Evolutionary conservation across 2,113 vertebrate genomes (phyloP).

Genomic region (Piprites chloris): DNA sequence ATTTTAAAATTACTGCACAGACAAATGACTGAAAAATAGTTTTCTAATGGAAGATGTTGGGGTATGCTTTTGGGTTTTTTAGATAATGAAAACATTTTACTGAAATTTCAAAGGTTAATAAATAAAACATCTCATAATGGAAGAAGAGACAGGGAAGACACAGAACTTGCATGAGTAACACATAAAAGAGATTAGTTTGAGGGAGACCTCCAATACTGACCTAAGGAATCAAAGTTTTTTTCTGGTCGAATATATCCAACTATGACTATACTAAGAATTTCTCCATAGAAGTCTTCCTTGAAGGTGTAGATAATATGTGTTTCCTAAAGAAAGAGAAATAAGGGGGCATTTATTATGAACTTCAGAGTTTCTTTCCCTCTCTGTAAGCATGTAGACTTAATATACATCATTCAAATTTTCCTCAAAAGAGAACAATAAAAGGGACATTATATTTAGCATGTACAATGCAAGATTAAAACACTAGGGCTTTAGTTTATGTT

Average conservation of each 20-base stretch:
- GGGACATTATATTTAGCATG: not conserved
- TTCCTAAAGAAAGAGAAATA: slow-evolving; percentile 77
- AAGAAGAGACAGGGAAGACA: not conserved
- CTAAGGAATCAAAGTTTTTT: slow-evolving; percentile 87
- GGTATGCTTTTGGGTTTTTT: fast-evolving
- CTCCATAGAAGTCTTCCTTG: slow-evolving; percentile 94
- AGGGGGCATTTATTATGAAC: not conserved
- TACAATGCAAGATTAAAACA: not conserved
- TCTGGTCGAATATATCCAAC: slow-evolving; percentile 93
- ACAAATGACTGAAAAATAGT: not conserved
- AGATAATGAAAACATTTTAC: not conserved
- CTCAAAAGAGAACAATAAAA: not conserved
- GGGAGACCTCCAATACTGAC: slow-evolving; percentile 67
- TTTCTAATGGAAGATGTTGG: not conserved
- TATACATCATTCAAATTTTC: not conserved
- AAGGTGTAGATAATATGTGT: slow-evolving; percentile 93
- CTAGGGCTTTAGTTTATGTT: not conserved
- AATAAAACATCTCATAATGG: not conserved
- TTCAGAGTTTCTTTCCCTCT: not conserved
- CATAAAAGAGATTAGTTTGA: not conserved
- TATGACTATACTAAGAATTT: slow-evolving; percentile 88
- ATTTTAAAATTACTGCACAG: not conserved
- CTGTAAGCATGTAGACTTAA: not conserved
- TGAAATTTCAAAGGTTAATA: not conserved
- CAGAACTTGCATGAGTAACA: not conserved